Conservation (phyloP, 1,140 invertebrate species). For the Diabrotica virgifera region DNA sequence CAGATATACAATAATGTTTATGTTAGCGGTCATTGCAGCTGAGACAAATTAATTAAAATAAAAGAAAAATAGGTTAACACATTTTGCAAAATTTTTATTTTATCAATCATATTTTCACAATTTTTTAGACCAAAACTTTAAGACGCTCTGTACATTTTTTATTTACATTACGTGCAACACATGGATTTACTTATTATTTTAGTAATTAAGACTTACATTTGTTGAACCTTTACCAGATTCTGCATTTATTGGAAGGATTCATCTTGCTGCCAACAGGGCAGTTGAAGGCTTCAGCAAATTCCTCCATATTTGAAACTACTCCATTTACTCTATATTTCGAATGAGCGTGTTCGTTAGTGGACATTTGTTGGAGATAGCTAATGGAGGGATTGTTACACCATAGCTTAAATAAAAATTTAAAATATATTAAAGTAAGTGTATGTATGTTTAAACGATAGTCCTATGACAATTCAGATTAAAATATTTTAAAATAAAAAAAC, state of each 20-base stretch:
- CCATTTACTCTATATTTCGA: conserved; percentile 80
- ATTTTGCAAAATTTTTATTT: no score
- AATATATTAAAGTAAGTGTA: conserved; percentile 1
- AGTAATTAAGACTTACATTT: background rate
- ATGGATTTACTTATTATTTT: background rate
- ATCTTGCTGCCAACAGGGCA: conserved; percentile 77
- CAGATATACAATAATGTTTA: no score
- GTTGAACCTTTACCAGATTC: conserved; percentile 61
- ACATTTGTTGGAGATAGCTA: conserved; percentile 63
- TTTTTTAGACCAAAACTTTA: no score
- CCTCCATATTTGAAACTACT: conserved; percentile 83
- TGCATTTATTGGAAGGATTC: conserved; percentile 88
- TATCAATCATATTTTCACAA: no score
- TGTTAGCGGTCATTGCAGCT: no score
- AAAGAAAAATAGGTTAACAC: no score
- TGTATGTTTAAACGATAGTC: no score
- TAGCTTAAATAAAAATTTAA: conserved; percentile 47
- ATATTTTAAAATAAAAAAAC: no score
- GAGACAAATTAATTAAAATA: no score
- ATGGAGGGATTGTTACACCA: conserved; percentile 58
- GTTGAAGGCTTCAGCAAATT: conserved; percentile 83
- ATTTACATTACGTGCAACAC: no score
- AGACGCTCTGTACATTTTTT: no score
- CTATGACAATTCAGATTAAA: no score
- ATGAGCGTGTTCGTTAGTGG: conserved; percentile 71